These are phyloP conservation scores for Parambassis ranga DNA, from an alignment of 2,797 vertebrate genomes.

Conservation along the genomic window DNA sequence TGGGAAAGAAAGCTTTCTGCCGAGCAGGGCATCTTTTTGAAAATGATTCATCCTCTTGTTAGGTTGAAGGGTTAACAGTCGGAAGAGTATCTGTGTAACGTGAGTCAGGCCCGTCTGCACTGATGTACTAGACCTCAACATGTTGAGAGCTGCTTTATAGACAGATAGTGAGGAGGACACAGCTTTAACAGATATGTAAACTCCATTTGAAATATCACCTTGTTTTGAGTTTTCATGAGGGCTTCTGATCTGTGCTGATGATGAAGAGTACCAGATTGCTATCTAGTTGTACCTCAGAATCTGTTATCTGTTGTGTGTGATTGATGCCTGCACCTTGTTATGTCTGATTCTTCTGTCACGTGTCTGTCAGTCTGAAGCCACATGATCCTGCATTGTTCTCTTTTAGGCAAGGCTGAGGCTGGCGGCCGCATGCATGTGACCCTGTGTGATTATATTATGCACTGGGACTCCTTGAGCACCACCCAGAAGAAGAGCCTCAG, in stretches of 20 bases:
- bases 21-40: slow-evolving; percentile 33
- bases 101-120: slow-evolving; percentile 34
- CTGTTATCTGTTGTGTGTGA: not conserved
- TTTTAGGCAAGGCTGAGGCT: slow-evolving; percentile 89
- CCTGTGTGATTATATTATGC: slow-evolving; percentile 94
- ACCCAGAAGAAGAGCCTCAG: slow-evolving; percentile 98
- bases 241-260: not conserved
- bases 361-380: not conserved
- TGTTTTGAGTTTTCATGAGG: slow-evolving; percentile 51
- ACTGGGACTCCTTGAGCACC: slow-evolving; percentile 92
- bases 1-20: slow-evolving; percentile 51
- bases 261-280: slow-evolving; percentile 17
- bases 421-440: slow-evolving; percentile 93
- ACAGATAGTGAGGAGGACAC: slow-evolving; percentile 13
- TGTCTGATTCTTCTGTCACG: slow-evolving; percentile 1
- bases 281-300: slow-evolving; percentile 3
- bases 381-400: not conserved
- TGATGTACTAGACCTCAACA: slow-evolving; percentile 10
- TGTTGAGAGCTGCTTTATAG: slow-evolving; percentile 44
- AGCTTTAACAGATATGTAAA: slow-evolving; percentile 33
- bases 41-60: slow-evolving; percentile 25
- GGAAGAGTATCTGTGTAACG: slow-evolving; percentile 2
- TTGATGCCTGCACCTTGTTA: slow-evolving; percentile 9
- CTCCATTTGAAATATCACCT: slow-evolving; percentile 7
- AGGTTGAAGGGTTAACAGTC: slow-evolving; percentile 33